These are phyloP conservation scores for Phalanger gymnotis DNA, from an alignment of 2,797 vertebrate species.

Conservation along the genomic window DNA sequence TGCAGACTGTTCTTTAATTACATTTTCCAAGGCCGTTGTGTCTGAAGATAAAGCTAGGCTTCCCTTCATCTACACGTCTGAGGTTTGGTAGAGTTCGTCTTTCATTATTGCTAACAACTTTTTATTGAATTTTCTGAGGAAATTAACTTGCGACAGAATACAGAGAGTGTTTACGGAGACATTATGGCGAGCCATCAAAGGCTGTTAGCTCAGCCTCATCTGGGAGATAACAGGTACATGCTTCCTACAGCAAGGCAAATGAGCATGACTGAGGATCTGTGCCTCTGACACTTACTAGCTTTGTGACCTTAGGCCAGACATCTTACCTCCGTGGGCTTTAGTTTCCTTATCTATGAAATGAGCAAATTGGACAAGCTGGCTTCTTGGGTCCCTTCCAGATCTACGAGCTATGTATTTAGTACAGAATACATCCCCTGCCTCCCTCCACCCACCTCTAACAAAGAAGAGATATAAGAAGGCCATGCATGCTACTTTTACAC, in stretches of 20 bases:
- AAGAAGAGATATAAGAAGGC: background rate
- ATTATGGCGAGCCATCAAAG: background rate
- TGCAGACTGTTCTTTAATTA: background rate
- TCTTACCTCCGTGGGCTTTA: background rate
- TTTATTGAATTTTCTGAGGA: constrained; percentile 15
- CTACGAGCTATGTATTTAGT: background rate
- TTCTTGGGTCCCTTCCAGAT: background rate
- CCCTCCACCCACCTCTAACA: background rate
- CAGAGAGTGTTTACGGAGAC: background rate
- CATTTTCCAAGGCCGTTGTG: constrained; percentile 10
- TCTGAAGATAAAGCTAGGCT: constrained; percentile 11
- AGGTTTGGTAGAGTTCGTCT: background rate
- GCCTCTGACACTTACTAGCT: background rate
- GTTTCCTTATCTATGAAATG: background rate
- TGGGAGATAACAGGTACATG: background rate
- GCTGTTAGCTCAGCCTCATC: background rate
- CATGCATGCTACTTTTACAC: background rate
- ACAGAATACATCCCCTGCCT: background rate
- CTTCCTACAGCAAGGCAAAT: background rate
- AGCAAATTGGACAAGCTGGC: background rate
- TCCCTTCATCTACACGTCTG: background rate
- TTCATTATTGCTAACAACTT: constrained; percentile 27
- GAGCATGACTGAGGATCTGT: background rate
- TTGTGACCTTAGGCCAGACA: background rate
- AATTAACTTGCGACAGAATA: background rate